phyloP scores from a whole-genome alignment of 1,140 invertebrate species.

The Argopecten irradians region DNA sequence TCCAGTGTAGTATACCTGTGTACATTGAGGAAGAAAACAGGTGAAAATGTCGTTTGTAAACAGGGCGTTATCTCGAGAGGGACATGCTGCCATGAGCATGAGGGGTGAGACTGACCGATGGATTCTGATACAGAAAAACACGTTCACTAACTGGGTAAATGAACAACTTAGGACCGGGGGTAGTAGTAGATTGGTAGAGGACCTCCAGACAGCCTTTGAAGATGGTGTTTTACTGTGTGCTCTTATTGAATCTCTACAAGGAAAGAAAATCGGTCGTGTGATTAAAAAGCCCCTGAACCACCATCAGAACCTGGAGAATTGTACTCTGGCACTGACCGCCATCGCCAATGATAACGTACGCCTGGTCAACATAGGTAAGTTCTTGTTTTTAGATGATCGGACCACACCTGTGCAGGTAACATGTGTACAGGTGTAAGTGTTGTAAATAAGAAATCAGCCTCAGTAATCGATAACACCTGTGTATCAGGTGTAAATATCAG shows the following conservation, averaged over 20 bases:
- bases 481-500: not conserved
- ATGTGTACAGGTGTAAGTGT: not conserved
- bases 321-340: slow-evolving; percentile 94
- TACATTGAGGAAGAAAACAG: not conserved
- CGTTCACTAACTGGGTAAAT: slow-evolving; percentile 99
- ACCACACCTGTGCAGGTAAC: not conserved
- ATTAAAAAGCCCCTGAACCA: slow-evolving; percentile 90
- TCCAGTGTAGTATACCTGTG: not conserved
- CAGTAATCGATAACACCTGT: not conserved
- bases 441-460: not conserved
- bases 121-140: slow-evolving; percentile 97
- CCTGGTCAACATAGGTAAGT: slow-evolving; percentile 96
- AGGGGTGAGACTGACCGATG: slow-evolving; percentile 62
- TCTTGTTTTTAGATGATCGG: not conserved
- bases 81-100: slow-evolving; percentile 64
- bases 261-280: slow-evolving; percentile 83
- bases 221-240: slow-evolving; percentile 93
- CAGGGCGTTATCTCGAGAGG: slow-evolving; percentile 49
- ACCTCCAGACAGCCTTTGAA: slow-evolving; percentile 90
- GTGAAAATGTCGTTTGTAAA: slow-evolving; percentile 35
- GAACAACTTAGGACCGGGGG: slow-evolving; percentile 83
- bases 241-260: slow-evolving; percentile 92
- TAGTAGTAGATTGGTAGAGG: slow-evolving; percentile 84
- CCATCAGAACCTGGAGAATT: slow-evolving; percentile 96
- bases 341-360: slow-evolving; percentile 97